Evolutionary conservation across 2,113 vertebrate species (phyloP), one percentile per base, ranked within the genome.

Genomic region (Neomonachus schauinslandi): DNA sequence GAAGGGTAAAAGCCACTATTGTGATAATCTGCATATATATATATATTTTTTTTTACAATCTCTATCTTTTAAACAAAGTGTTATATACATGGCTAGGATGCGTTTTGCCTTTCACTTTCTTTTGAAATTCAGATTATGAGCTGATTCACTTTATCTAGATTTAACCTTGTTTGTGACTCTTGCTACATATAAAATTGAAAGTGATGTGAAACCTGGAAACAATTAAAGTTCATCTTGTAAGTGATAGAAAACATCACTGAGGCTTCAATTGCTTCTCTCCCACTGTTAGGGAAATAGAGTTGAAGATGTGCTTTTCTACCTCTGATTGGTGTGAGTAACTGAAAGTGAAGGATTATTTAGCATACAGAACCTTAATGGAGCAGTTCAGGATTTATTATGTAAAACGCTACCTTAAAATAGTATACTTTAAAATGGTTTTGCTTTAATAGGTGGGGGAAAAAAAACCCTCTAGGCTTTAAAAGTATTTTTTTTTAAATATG

Each of bases 241-340:
- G 96, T 96, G 92, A 93, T 79, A 91, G 87, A 95, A 94, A 84
- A 33, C 80, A 79, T 61, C 55, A 31, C 11, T 7, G 71, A 76
- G 84, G 53, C 57, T 96, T 96, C 95, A 89, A 91, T 85, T 96
- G 95, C 76, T 94, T 94, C 88, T 91, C 92, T 93, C 94, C 97
- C 55, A 96, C 94, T 96, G 94, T 94, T 97, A 96, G 39, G 92
- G 49, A 97, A 95, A 97, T 97, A 65, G 94, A 95, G 5, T 83
- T 85, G 65, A 49, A 76, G 83, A 65, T 92, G 13, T 11, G 57
- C 82, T 71, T 79, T 92, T 46, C 87, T 96, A 61, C 85, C 81
- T 97, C 94, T 74, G 33, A 89, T 89, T 80, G 69, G 71, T 89
- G 39, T 81, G 79, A 88, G 51, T 83, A 89, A 97, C 80, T 36